These are phyloP conservation scores for Amniataba percoides DNA, from an alignment of 2,797 vertebrate species.

Conservation along the genomic window DNA sequence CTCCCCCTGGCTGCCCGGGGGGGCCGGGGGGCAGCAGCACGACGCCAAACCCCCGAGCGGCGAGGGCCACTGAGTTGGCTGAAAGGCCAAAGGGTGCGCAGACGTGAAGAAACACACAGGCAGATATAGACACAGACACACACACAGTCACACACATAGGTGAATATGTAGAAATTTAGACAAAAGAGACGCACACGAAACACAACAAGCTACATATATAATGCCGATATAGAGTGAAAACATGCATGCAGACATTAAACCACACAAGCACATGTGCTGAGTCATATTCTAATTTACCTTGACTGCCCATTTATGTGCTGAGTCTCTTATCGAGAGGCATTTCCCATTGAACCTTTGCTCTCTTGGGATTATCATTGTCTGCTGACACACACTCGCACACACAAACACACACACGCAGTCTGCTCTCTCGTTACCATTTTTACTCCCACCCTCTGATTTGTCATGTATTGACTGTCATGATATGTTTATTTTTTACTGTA, in stretches of 20 bases:
- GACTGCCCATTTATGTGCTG: conserved; percentile 48
- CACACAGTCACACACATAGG: conserved; percentile 52
- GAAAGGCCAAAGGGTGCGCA: conserved; percentile 12
- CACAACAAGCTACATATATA: conserved; percentile 52
- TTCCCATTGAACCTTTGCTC: conserved; percentile 32
- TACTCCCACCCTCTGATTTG: conserved; percentile 47
- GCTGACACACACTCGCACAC: conserved; percentile 33
- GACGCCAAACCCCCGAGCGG: conserved; percentile 91
- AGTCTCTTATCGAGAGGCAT: conserved; percentile 30
- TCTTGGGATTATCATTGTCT: conserved; percentile 41
- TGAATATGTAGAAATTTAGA: conserved; percentile 60
- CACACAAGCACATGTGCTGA: conserved; percentile 52
- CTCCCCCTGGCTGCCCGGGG: conserved; percentile 95
- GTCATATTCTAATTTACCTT: conserved; percentile 50
- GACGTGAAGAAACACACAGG: conserved; percentile 27
- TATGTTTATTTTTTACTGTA: conserved; percentile 77
- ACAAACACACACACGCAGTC: conserved; percentile 43
- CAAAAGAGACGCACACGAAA: conserved; percentile 46
- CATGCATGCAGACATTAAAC: conserved; percentile 75
- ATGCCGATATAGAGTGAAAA: conserved; percentile 61
- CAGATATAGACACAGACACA: conserved; percentile 31
- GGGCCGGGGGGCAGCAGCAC: conserved; percentile 81
- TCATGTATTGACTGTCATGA: conserved; percentile 70
- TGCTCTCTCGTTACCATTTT: conserved; percentile 74
- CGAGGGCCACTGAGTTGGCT: conserved; percentile 89